Evolutionary conservation across 1,140 invertebrate species (phyloP), one percentile per base, ranked within the genome.

Genomic region (Stegodyphus mimosarum): DNA sequence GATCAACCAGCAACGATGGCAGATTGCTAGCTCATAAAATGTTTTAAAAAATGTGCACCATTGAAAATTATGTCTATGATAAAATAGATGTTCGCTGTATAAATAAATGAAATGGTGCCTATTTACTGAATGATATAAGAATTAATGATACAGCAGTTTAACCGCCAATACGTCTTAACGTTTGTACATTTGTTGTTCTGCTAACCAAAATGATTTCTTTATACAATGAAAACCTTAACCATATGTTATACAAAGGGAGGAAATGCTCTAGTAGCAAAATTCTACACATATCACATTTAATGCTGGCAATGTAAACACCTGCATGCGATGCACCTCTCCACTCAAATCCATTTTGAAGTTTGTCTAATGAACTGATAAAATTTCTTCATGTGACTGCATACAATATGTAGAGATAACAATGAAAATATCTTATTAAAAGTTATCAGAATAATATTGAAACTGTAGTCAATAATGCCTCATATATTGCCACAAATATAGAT

Each of bases 141-240:
- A 33, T 60, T 60, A 10, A 60, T 60, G 55, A 60, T 15, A 60
- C 15, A 15, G 55, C 55, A 60, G 55, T 60, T 60, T 60, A 60
- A 60, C 9, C 55, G 9, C 15, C 55, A 60, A 2, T 50, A 63
- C 11, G 33, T 76, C 49, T n/a, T 76, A 64, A 63, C 50, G 18
- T 76, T 76, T 76, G 74, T 76, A 76, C 74, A 76, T 66, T 15
- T 53, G 63, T 76, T 76, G 74, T 76, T 76, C 74, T 76, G 74
- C 55, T 64, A 64, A 50, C 74, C 51, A 76, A 60, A 76, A 64
- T 63, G 60, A 76, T 76, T 60, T 53, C 52, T 76, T 76, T 76
- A 53, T 76, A 76, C 74, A 76, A 76, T 76, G 74, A 76, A 1
- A 76, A 53, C 74, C 74, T 64, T 64, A 64, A 66, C 33, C 60